Conservation (phyloP, 2,888 invertebrate species). For the Folsomia candida region DNA sequence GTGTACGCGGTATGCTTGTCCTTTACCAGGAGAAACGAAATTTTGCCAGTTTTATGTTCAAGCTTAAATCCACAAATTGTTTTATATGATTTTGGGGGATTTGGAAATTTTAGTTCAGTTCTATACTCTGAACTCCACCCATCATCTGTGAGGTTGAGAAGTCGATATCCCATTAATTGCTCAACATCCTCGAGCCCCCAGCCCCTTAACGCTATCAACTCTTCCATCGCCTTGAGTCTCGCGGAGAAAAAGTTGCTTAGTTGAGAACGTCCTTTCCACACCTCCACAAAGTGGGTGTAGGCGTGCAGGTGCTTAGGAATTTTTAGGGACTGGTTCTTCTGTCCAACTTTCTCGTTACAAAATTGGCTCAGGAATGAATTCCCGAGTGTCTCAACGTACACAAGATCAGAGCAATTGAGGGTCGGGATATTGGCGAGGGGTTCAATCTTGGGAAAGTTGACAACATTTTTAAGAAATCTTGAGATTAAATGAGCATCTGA, state of each 20-base stretch:
- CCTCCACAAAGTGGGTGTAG: conserved; percentile 44
- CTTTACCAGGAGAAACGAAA: conserved; percentile 30
- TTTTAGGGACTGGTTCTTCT: conserved; percentile 30
- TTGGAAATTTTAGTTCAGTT: conserved; percentile 27
- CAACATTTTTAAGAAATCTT: conserved; percentile 41
- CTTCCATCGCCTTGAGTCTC: conserved; percentile 33
- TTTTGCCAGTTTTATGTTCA: conserved; percentile 28
- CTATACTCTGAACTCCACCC: conserved; percentile 28
- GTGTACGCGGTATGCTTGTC: conserved; percentile 20
- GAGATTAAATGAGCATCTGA: conserved; percentile 38
- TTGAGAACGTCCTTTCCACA: conserved; percentile 40
- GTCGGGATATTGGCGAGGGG: conserved; percentile 44
- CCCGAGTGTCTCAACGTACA: conserved; percentile 42
- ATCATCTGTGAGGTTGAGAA: conserved; percentile 22
- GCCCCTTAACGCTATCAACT: conserved; percentile 27
- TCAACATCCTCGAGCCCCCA: conserved; percentile 35
- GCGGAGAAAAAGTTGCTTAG: conserved; percentile 33
- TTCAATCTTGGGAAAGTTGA: conserved; percentile 46
- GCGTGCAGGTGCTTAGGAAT: conserved; percentile 41
- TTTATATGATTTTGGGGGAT: conserved; percentile 25
- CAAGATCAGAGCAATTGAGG: conserved; percentile 40
- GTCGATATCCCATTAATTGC: conserved; percentile 21
- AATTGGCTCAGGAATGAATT: conserved; percentile 40
- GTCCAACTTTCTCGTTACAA: conserved; percentile 37
- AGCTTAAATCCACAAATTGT: conserved; percentile 41